Evolutionary conservation across 2,113 vertebrate species (phyloP), one percentile per base, ranked within the genome.

Genomic region (Saimiri boliviensis): DNA sequence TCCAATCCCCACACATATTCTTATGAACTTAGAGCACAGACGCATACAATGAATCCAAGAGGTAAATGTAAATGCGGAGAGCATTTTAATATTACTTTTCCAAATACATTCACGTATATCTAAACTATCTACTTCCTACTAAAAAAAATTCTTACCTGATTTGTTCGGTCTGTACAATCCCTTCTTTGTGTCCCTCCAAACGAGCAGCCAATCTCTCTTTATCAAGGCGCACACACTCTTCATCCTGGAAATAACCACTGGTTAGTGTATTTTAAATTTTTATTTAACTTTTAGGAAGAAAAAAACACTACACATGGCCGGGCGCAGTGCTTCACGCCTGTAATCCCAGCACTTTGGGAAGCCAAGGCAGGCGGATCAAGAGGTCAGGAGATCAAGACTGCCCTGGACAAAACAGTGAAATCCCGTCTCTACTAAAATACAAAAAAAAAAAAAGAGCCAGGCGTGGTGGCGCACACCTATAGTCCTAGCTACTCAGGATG

Each of bases 161-260:
- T 98, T 99, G 99, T 96, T 99, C 99, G 0, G 99, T 99, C 97
- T 99, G 99, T 87, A 99, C 99, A 68, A 99, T 99, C 80, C 99
- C 99, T 98, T 99, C 99, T 97, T 99, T 99, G 94, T 99, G 99
- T 30, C 99, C 99, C 94, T 99, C 99, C 99, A 99, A 98, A 73
- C 99, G 99, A 96, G 99, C 99, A n/a, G 99, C 99, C 99, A 99
- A 96, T n/a, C 99, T 99, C 98, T 99, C 99, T 97, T 99, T 99
- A 98, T 99, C 99, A 70, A 99, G 99, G 68, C 99, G 99, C 70
- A 99, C 99, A 80, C 99, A 99, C 93, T 99, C 99, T 89, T 99
- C 99, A 99, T 99, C 99, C 99, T 99, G 85, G 13, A 58, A 96
- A 93, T 6, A 97, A 96, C 1, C 13, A 47, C 52, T 7, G 2